These are phyloP conservation scores for Tromatobia lineatoria DNA, from an alignment of 2,888 invertebrate species.

Conservation along the genomic window DNA sequence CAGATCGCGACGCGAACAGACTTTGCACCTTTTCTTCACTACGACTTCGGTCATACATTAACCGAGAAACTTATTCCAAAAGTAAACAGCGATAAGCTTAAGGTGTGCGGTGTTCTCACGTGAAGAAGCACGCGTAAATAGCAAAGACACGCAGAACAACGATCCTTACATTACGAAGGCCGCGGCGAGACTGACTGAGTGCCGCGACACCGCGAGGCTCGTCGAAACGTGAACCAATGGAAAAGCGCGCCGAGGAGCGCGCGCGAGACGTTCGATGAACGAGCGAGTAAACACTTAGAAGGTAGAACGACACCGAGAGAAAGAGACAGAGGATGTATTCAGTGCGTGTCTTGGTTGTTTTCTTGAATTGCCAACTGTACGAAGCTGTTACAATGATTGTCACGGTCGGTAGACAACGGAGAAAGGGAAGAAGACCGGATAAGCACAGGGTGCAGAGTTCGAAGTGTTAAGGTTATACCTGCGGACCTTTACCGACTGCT, in stretches of 20 bases:
- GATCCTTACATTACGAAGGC: constrained; percentile 58
- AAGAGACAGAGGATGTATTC: background rate
- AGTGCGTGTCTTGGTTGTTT: background rate
- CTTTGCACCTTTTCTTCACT: background rate
- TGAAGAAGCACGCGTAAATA: background rate
- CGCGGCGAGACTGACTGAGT: constrained; percentile 68
- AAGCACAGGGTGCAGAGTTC: background rate
- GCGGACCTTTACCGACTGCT: background rate
- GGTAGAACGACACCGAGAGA: background rate
- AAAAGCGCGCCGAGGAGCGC: constrained; percentile 26
- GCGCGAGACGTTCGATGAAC: constrained; percentile 50
- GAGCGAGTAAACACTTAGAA: constrained; percentile 30
- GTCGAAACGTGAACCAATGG: constrained; percentile 34
- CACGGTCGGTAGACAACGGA: background rate
- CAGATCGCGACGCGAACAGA: background rate
- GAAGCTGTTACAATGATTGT: background rate
- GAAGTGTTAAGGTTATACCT: constrained; percentile 21
- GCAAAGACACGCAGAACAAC: constrained; percentile 13
- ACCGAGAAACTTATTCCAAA: background rate
- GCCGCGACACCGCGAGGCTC: constrained; percentile 45
- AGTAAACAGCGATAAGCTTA: background rate
- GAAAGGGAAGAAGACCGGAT: background rate
- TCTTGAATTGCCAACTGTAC: background rate
- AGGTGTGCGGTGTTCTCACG: background rate
- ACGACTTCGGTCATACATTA: background rate